These are phyloP conservation scores for Pseudanteris insignis DNA, from an alignment of 2,888 invertebrate genomes.

Conservation along the genomic window DNA sequence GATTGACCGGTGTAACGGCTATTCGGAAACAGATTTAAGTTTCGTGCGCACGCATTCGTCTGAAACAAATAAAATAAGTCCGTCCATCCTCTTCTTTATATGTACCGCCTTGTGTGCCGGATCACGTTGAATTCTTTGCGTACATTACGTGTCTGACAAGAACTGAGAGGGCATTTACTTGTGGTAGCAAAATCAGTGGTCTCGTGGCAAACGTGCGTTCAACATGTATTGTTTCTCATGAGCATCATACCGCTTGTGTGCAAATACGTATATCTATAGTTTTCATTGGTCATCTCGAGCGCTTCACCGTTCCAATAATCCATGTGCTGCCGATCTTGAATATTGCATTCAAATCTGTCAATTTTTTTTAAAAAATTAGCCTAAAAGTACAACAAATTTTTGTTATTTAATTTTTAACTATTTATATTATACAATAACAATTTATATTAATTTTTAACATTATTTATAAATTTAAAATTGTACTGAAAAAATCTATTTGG, in stretches of 20 bases:
- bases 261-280: conserved; percentile 5
- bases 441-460: too few species aligned
- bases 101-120: conserved; percentile 35
- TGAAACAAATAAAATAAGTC: conserved; percentile 42
- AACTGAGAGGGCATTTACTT: conserved; percentile 51
- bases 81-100: conserved; percentile 17
- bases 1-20: conserved; percentile 12
- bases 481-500: too few species aligned
- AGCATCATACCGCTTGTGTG: conserved; percentile 48
- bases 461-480: too few species aligned
- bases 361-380: too few species aligned
- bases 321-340: too few species aligned
- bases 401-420: too few species aligned
- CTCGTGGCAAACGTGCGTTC: conserved; percentile 61
- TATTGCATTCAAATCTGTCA: too few species aligned
- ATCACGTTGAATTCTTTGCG: conserved; percentile 36
- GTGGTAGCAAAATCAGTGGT: conserved; percentile 57
- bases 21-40: conserved; percentile 32
- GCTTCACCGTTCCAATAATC: too few species aligned
- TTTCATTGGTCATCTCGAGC: conserved; percentile 17
- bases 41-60: conserved; percentile 30
- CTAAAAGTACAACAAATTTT: too few species aligned
- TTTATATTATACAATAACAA: too few species aligned
- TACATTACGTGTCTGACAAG: conserved; percentile 34
- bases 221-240: conserved; percentile 62